Evolutionary conservation across 2,113 vertebrate genomes (phyloP).

Genomic region (Pagrus major): DNA sequence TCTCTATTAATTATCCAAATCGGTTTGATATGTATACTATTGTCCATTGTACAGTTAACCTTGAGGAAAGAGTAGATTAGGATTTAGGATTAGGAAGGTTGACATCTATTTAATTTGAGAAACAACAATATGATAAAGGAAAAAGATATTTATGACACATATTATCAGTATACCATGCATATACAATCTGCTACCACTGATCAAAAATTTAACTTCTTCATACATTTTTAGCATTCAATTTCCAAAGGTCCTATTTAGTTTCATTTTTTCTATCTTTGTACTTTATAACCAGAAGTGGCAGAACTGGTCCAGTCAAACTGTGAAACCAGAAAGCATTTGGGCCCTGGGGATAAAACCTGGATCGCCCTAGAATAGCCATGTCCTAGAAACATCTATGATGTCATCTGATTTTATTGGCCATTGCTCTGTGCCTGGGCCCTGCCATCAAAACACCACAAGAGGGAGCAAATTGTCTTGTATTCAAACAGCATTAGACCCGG

Average conservation of each 20-base stretch:
- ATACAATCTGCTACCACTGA: not conserved
- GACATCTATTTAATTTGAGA: not conserved
- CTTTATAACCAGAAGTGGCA: constrained; percentile 36
- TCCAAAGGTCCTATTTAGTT: constrained; percentile 1
- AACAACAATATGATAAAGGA: not conserved
- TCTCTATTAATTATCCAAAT: constrained; percentile 1
- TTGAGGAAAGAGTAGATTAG: too few species aligned
- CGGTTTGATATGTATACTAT: not conserved
- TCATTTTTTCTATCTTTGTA: not conserved
- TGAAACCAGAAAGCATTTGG: constrained; percentile 52
- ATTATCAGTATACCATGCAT: too few species aligned
- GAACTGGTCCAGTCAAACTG: constrained; percentile 64
- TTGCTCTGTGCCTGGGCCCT: constrained; percentile 11
- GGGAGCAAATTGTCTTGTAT: constrained; percentile 41
- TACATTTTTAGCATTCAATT: not conserved
- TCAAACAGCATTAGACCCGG: not conserved
- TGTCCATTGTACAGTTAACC: not conserved
- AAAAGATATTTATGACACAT: not conserved
- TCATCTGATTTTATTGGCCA: constrained; percentile 47
- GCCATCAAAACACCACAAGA: constrained; percentile 61
- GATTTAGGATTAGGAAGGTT: not conserved
- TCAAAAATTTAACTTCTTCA: not conserved
- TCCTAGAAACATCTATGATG: constrained; percentile 68
- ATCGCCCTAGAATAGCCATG: constrained; percentile 58
- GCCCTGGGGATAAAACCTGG: constrained; percentile 64